phyloP scores from a whole-genome alignment of 2,797 vertebrate genomes.

The Eremophila alpestris region DNA sequence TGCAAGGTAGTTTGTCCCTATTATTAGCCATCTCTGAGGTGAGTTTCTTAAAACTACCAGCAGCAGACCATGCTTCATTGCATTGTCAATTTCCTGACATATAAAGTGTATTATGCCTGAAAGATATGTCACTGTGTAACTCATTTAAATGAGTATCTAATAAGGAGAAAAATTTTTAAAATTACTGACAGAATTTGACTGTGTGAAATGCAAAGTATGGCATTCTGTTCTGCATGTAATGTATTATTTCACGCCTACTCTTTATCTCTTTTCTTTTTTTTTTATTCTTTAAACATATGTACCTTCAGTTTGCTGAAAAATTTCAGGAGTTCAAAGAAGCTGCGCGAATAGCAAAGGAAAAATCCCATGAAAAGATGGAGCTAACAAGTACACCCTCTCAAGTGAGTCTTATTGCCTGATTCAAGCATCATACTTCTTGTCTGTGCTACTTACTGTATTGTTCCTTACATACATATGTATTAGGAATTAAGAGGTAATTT shows the following conservation, averaged over 20 bases:
- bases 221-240: conserved; percentile 48
- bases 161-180: neutral
- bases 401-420: conserved; percentile 75
- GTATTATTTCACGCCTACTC: conserved; percentile 35
- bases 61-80: neutral
- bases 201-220: conserved; percentile 1
- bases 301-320: conserved; percentile 95
- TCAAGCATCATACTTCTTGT: neutral
- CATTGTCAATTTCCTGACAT: neutral
- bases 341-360: conserved; percentile 95
- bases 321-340: conserved; percentile 99
- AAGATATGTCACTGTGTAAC: neutral
- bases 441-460: neutral
- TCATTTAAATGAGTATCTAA: neutral
- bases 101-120: neutral
- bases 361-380: conserved; percentile 97
- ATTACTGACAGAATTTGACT: neutral
- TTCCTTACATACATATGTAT: neutral
- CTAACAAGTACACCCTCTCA: conserved; percentile 96
- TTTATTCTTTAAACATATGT: conserved; percentile 31
- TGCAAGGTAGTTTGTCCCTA: neutral
- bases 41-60: neutral
- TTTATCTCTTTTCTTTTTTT: neutral
- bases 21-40: neutral
- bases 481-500: neutral